These are phyloP conservation scores for Catostylus mosaicus DNA, from an alignment of 30 jellyfish, hydroid and myxozoan genomes.

Conservation along the genomic window DNA sequence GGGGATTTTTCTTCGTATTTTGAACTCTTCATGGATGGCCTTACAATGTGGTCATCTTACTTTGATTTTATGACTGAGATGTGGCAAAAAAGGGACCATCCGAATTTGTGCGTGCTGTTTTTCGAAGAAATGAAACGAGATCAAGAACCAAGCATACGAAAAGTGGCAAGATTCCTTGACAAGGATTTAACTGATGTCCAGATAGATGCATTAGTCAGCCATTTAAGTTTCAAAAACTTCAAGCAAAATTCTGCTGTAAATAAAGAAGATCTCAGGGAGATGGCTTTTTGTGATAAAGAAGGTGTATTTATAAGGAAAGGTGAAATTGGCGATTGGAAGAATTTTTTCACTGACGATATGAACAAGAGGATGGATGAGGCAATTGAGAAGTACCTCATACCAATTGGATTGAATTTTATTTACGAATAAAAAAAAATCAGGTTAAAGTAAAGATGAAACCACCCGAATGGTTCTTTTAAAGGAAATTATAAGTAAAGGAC, in stretches of 20 bases:
- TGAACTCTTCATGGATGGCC: slow-evolving; percentile 12
- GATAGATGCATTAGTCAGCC: neutral
- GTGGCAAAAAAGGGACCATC: slow-evolving; percentile 13
- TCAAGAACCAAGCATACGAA: neutral
- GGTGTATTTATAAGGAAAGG: slow-evolving; percentile 21
- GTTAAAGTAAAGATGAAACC: no score
- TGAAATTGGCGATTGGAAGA: slow-evolving; percentile 31
- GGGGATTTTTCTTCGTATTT: slow-evolving; percentile 7
- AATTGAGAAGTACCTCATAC: neutral
- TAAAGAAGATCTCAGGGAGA: neutral
- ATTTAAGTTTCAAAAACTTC: slow-evolving; percentile 1
- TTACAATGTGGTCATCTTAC: neutral
- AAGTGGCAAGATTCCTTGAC: slow-evolving; percentile 16
- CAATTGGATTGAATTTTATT: neutral
- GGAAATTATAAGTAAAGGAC: no score
- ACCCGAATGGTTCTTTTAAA: no score
- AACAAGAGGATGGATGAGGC: slow-evolving; percentile 19
- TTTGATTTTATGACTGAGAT: neutral
- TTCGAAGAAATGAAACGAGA: slow-evolving; percentile 15
- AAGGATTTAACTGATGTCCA: neutral
- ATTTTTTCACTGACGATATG: neutral
- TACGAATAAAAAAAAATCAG: slow-evolving; percentile 1
- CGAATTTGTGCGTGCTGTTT: slow-evolving; percentile 14
- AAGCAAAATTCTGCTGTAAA: neutral
- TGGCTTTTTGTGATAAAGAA: neutral